Evolutionary conservation across 2,113 vertebrate genomes (phyloP).

Genomic region (Cephalopholis sonnerati): DNA sequence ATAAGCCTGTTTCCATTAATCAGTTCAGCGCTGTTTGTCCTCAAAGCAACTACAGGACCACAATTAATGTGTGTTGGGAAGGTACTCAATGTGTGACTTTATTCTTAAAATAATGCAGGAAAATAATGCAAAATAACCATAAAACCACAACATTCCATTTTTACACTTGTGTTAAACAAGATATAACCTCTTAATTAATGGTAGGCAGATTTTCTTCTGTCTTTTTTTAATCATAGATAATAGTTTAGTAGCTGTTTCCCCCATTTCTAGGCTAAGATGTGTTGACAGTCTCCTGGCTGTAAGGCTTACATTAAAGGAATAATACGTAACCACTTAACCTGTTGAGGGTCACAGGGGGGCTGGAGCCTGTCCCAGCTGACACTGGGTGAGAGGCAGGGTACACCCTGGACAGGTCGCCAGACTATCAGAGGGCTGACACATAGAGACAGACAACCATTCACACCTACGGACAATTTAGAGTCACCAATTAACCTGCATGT

Average conservation of each 20-base stretch:
- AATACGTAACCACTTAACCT: too few species aligned
- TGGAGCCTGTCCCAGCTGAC: too few species aligned
- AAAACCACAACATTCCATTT: not conserved
- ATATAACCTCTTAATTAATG: not conserved
- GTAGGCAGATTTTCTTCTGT: not conserved
- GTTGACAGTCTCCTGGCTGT: not conserved
- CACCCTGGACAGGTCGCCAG: too few species aligned
- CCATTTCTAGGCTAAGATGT: not conserved
- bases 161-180: too few species aligned
- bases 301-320: not conserved
- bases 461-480: too few species aligned
- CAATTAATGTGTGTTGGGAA: conserved; percentile 7
- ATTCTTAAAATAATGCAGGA: not conserved
- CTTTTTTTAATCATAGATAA: too few species aligned
- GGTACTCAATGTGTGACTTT: conserved; percentile 1
- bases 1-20: conserved; percentile 52
- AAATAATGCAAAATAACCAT: not conserved
- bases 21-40: conserved; percentile 15
- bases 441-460: too few species aligned
- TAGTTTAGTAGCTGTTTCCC: not conserved
- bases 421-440: too few species aligned
- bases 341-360: too few species aligned
- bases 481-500: too few species aligned
- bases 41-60: not conserved
- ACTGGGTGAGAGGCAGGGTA: too few species aligned